Conservation (phyloP, 2,888 invertebrate genomes). For the Dermolepida albohirtum region DNA sequence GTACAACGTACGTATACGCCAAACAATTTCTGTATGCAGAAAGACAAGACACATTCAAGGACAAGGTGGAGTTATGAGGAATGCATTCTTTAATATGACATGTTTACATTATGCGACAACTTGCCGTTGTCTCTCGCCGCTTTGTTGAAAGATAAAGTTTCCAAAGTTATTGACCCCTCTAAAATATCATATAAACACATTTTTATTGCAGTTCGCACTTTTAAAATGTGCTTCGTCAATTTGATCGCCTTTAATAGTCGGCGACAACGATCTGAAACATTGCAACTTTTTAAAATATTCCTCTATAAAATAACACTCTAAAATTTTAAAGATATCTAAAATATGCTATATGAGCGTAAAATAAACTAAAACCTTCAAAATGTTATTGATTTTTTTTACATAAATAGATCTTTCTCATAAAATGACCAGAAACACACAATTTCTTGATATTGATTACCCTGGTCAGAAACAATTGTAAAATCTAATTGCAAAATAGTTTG, state of each 20-base stretch:
- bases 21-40: slow-evolving; percentile 51
- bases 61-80: slow-evolving; percentile 55
- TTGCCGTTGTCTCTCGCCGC: slow-evolving; percentile 29
- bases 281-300: neutral
- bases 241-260: neutral
- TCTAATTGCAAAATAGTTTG: too few species aligned
- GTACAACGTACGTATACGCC: slow-evolving; percentile 8
- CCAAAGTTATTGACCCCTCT: slow-evolving; percentile 46
- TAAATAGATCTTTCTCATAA: too few species aligned
- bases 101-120: slow-evolving; percentile 47
- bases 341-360: too few species aligned
- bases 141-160: slow-evolving; percentile 40
- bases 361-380: too few species aligned
- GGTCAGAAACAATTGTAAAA: too few species aligned
- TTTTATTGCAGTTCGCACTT: slow-evolving; percentile 10
- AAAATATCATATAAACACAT: slow-evolving; percentile 9
- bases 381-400: too few species aligned
- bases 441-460: too few species aligned
- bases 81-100: slow-evolving; percentile 55
- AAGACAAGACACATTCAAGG: slow-evolving; percentile 52
- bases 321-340: too few species aligned
- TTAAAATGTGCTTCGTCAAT: neutral
- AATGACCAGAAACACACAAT: too few species aligned
- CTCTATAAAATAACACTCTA: too few species aligned
- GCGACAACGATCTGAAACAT: neutral